phyloP scores from a whole-genome alignment of 2,888 invertebrate species.

The Dynastes tityus region DNA sequence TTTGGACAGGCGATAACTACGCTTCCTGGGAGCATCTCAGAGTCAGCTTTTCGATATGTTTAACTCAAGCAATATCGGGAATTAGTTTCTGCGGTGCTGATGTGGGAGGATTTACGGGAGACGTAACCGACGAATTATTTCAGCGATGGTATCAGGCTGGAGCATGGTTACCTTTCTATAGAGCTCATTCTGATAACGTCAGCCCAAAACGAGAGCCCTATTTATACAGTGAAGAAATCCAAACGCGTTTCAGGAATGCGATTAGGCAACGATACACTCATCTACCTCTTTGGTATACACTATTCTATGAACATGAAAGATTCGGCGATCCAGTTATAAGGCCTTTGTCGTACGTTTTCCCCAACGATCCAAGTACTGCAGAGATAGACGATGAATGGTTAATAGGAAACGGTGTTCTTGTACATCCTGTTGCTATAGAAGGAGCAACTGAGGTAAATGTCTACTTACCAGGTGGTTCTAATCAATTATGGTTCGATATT shows the following conservation, averaged over 20 bases:
- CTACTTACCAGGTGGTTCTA: slow-evolving; percentile 86
- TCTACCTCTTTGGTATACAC: slow-evolving; percentile 90
- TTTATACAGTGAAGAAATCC: slow-evolving; percentile 81
- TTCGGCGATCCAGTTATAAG: slow-evolving; percentile 90
- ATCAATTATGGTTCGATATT: slow-evolving; percentile 78
- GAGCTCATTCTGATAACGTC: slow-evolving; percentile 95
- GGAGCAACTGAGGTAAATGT: slow-evolving; percentile 83
- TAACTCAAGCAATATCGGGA: slow-evolving; percentile 86
- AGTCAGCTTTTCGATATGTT: slow-evolving; percentile 89
- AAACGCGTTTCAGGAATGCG: slow-evolving; percentile 69
- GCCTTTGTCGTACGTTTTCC: slow-evolving; percentile 92
- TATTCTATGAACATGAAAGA: slow-evolving; percentile 89
- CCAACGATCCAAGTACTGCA: slow-evolving; percentile 82
- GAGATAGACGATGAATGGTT: slow-evolving; percentile 87
- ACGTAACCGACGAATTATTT: slow-evolving; percentile 90
- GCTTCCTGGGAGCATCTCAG: slow-evolving; percentile 94
- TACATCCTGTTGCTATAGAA: slow-evolving; percentile 86
- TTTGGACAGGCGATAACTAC: slow-evolving; percentile 97
- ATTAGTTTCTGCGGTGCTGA: slow-evolving; percentile 94
- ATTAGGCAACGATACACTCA: slow-evolving; percentile 87
- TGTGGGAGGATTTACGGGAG: slow-evolving; percentile 93
- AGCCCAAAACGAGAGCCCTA: slow-evolving; percentile 96
- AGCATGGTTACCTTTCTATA: slow-evolving; percentile 94
- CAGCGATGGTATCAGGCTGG: slow-evolving; percentile 91
- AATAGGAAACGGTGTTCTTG: slow-evolving; percentile 86